A percentile compares a stretch with the other conserved stretches of the same genome.
These are phyloP conservation scores for Prenolepis imparis DNA, from an alignment of 2,888 invertebrate species.

Conservation along the genomic window DNA sequence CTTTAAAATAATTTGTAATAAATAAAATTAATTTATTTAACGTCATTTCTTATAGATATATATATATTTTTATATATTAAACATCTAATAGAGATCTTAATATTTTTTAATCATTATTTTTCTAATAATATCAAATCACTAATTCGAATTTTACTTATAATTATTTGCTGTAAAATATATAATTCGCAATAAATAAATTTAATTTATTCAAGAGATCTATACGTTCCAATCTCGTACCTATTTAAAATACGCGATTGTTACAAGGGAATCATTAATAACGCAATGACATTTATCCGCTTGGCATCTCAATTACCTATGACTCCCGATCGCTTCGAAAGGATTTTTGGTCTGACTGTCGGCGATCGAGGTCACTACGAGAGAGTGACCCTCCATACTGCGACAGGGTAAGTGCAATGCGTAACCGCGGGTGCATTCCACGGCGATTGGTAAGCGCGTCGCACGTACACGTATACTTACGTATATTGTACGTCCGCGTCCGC, in stretches of 20 bases:
- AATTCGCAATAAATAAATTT: background rate
- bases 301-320: background rate
- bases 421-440: slow-evolving; percentile 40
- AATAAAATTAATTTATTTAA: background rate
- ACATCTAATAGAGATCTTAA: background rate
- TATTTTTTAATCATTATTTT: background rate
- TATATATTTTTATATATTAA: too few species aligned
- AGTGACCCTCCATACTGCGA: background rate
- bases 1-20: background rate
- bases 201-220: background rate
- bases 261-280: background rate
- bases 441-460: slow-evolving; percentile 44
- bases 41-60: too few species aligned
- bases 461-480: background rate
- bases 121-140: background rate
- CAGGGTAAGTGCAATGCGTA: slow-evolving; percentile 38
- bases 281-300: background rate
- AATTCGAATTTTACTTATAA: background rate
- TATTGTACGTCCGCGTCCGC: slow-evolving; percentile 23
- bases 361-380: background rate
- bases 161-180: background rate
- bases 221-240: background rate
- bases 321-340: background rate
- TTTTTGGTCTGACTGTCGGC: background rate
- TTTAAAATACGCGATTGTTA: background rate